Conservation (phyloP, 2,113 vertebrate species). For the Garra rufa region DNA sequence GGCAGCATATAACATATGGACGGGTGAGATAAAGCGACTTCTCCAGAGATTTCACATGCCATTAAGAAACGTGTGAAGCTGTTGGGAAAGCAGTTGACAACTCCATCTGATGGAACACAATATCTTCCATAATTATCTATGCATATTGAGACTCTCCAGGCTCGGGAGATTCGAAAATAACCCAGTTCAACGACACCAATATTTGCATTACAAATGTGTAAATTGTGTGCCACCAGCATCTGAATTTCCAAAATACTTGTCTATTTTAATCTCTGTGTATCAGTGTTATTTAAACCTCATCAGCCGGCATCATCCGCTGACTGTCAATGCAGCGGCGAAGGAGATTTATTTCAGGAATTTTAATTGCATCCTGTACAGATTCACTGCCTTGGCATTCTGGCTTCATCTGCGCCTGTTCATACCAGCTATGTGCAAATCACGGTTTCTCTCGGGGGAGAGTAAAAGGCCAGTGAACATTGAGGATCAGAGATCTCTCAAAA, state of each 20-base stretch:
- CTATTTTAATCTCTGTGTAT: neutral
- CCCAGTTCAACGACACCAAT: neutral
- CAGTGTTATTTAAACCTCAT: neutral
- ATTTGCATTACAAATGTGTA: neutral
- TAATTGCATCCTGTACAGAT: slow-evolving; percentile 20
- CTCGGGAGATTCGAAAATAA: slow-evolving; percentile 5
- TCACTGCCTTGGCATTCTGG: neutral
- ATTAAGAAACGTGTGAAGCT: slow-evolving; percentile 40
- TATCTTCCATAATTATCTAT: neutral
- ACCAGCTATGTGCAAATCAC: slow-evolving; percentile 6
- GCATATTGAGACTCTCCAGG: neutral
- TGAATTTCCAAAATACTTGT: neutral
- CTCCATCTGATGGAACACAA: slow-evolving; percentile 4
- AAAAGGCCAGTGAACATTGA: slow-evolving; percentile 21
- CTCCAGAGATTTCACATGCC: slow-evolving; percentile 38
- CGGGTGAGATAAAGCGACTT: slow-evolving; percentile 29
- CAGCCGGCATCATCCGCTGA: neutral
- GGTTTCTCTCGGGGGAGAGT: neutral
- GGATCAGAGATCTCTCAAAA: neutral
- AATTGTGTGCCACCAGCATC: neutral
- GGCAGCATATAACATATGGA: slow-evolving; percentile 41
- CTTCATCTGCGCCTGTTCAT: slow-evolving; percentile 9
- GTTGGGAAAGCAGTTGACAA: slow-evolving; percentile 32
- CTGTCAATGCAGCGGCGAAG: too few relatives aligned
- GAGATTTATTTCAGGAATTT: slow-evolving; percentile 23